A percentile compares a stretch with the other conserved stretches of the same genome.
Conservation (phyloP, 2,797 vertebrate species). For the Sus cebifrons region DNA sequence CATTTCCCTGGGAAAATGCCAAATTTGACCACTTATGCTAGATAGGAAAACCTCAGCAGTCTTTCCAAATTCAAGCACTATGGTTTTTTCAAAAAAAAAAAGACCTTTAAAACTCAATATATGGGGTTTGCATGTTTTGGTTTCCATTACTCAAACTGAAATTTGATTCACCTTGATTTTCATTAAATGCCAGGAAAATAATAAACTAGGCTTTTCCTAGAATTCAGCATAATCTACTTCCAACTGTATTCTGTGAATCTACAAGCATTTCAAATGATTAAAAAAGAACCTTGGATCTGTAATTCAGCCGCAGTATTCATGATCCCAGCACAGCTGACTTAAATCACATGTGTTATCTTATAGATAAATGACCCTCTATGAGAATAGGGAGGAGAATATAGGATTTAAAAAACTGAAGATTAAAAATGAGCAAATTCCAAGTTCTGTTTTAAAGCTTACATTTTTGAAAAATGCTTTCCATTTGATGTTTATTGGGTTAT, state of each 20-base stretch:
- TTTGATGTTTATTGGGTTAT: conserved; percentile 3
- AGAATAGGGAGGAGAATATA: neutral
- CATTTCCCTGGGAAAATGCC: conserved; percentile 82
- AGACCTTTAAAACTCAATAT: conserved; percentile 80
- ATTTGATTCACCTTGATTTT: conserved; percentile 87
- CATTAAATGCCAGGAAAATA: conserved; percentile 83
- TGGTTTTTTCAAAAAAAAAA: conserved; percentile 80
- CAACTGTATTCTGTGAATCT: conserved; percentile 70
- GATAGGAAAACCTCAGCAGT: conserved; percentile 84
- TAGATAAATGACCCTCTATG: conserved; percentile 39
- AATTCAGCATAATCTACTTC: conserved; percentile 82
- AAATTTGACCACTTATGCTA: conserved; percentile 73
- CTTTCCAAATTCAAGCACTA: conserved; percentile 80
- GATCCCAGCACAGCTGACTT: conserved; percentile 56
- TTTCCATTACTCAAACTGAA: conserved; percentile 83
- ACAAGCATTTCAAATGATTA: conserved; percentile 76
- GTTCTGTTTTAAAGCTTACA: conserved; percentile 55
- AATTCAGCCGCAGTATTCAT: conserved; percentile 40
- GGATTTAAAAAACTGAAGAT: conserved; percentile 55
- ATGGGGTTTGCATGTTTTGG: conserved; percentile 72
- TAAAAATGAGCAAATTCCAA: conserved; percentile 55
- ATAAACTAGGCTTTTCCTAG: conserved; percentile 83
- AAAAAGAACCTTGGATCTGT: conserved; percentile 72
- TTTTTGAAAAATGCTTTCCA: conserved; percentile 68
- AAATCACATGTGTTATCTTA: conserved; percentile 54